Percentiles rank a stretch among this genome's conserved stretches.
phyloP scores from a whole-genome alignment of 2,797 vertebrate genomes.

The Zonotrichia albicollis region DNA sequence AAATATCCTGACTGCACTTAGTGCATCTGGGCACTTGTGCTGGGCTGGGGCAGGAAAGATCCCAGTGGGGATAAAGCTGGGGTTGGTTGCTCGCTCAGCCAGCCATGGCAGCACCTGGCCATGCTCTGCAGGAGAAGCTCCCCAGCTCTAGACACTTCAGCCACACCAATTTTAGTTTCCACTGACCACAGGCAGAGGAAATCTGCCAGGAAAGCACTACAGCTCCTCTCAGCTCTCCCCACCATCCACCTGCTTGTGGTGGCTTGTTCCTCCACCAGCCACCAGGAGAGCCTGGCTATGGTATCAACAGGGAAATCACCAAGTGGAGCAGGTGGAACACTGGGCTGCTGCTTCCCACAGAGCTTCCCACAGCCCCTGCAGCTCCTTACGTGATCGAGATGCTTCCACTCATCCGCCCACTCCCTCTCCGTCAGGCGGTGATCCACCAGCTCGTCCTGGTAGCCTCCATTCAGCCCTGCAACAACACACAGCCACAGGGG shows the following conservation, averaged over 20 bases:
- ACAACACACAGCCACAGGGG: neutral
- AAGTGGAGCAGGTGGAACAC: neutral
- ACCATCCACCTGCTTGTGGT: neutral
- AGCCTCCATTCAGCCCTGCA: conserved; percentile 90
- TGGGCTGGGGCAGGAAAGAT: neutral
- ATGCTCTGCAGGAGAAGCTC: neutral
- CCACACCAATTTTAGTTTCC: neutral
- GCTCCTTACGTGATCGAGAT: conserved; percentile 94
- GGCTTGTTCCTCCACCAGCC: neutral
- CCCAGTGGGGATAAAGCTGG: neutral
- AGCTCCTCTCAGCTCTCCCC: neutral
- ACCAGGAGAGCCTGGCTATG: neutral
- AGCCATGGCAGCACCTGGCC: neutral
- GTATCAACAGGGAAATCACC: neutral
- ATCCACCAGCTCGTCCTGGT: conserved; percentile 96
- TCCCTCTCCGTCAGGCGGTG: conserved; percentile 97
- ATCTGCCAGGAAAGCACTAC: neutral
- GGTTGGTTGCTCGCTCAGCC: neutral
- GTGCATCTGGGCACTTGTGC: neutral
- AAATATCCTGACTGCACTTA: neutral
- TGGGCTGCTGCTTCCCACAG: neutral
- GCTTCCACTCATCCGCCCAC: conserved; percentile 99
- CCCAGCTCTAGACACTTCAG: neutral
- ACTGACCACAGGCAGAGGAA: neutral
- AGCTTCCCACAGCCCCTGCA: neutral